Base-by-base conservation (phyloP, 2,113 vertebrate genomes). In the Promerops cafer region DNA sequence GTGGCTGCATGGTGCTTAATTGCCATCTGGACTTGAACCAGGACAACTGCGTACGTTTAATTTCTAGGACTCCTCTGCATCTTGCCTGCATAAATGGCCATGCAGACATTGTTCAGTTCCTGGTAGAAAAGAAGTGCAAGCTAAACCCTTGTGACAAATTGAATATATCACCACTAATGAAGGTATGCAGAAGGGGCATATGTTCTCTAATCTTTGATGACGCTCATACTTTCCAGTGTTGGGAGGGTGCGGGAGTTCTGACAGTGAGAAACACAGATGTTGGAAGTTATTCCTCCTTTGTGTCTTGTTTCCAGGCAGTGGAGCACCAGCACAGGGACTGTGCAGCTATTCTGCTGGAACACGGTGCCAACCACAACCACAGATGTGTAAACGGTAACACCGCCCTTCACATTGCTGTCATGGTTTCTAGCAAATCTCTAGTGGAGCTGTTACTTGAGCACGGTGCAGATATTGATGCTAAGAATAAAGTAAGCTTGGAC, bases 11-110 rank as follows among this genome's bases (percentile, higher is more conserved):
- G 6, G 16, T 54, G 47, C 40, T 47, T 63, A 49, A 26, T 31
- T 65, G 40, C 6, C 30, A 18, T 12, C 13, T 47, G 59, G 47
- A 57, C 70, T 80, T 68, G 44, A 66, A 59, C n/a, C 27, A 30
- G 30, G 21, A 33, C 35, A 83, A 94, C 9, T 6, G 26, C 10
- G 4, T 18, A 6, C 26, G 24, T 49, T 86, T 91, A 31, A 30
- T 74, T 96, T 87, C 54, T 94, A 99, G 99, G 97, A 99, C 99
- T 11, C 97, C 98, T 12, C 98, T 99, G 52, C 99, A 99, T 92
- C 97, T 99, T 59, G 98, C 98, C 72, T 99, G 99, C 90, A 98
- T 97, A 60, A 96, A 85, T 74, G 98, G 99, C 93, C 98, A 99
- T 87, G 81, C 88, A 7, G 98, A 98, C 20, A 97, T 98, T 68